Conservation (phyloP, 2,113 vertebrate species). For the Beaufortia kweichowensis region DNA sequence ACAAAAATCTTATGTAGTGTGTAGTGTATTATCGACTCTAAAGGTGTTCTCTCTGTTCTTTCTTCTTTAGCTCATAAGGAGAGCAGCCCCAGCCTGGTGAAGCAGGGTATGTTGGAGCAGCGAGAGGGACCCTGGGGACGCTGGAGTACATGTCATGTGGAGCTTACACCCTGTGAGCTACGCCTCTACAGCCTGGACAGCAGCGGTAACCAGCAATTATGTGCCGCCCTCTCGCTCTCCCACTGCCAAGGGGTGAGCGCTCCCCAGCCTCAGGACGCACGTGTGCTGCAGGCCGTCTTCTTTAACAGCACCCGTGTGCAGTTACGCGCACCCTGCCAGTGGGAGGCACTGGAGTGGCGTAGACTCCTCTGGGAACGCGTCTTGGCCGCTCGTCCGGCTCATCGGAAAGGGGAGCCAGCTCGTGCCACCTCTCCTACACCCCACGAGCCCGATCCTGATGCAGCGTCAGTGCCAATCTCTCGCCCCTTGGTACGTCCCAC, state of each 20-base stretch:
- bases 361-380: constrained; percentile 87
- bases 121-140: constrained; percentile 82
- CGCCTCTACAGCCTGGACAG: constrained; percentile 86
- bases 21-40: not conserved
- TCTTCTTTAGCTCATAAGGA: constrained; percentile 78
- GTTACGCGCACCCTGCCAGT: constrained; percentile 82
- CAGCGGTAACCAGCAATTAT: constrained; percentile 87
- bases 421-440: constrained; percentile 43
- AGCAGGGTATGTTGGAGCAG: constrained; percentile 89
- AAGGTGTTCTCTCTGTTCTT: not conserved
- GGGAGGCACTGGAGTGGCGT: constrained; percentile 93
- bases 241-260: constrained; percentile 87
- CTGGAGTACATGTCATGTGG: constrained; percentile 87
- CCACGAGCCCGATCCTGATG: constrained; percentile 13
- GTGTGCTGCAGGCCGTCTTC: constrained; percentile 84
- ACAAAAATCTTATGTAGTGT: no score
- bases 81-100: constrained; percentile 82
- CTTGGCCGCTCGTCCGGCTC: constrained; percentile 68
- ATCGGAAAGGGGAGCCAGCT: constrained; percentile 15
- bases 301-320: constrained; percentile 87
- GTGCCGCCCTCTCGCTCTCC: constrained; percentile 82
- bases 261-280: constrained; percentile 78
- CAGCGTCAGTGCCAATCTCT: constrained; percentile 55
- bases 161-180: constrained; percentile 87
- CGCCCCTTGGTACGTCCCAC: constrained; percentile 70